Conservation (phyloP, 1,140 invertebrate species). For the Plodia interpunctella region DNA sequence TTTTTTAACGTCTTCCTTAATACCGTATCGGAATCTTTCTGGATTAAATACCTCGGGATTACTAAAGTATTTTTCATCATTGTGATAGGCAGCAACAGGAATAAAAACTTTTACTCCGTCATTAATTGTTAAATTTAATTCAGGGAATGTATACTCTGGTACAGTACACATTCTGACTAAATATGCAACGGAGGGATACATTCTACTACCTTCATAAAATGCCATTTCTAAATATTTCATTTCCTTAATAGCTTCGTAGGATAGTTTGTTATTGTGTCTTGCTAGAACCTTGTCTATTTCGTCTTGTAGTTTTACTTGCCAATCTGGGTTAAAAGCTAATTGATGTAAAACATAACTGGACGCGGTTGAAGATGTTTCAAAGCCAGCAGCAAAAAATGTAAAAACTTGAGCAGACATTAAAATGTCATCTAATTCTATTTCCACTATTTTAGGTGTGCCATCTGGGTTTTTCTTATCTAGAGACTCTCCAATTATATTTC, state of each 20-base stretch:
- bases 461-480: conserved; percentile 27
- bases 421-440: conserved; percentile 27
- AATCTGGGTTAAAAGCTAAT: conserved; percentile 74
- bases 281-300: conserved; percentile 37
- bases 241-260: conserved; percentile 56
- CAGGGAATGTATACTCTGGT: conserved; percentile 8
- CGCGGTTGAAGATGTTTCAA: conserved; percentile 50
- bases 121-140: conserved; percentile 7
- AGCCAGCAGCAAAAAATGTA: conserved; percentile 47
- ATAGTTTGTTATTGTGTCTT: conserved; percentile 54
- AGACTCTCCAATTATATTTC: conserved; percentile 31
- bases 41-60: conserved; percentile 44
- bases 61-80: conserved; percentile 19
- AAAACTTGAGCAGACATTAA: conserved; percentile 33
- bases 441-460: conserved; percentile 21
- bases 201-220: conserved; percentile 28
- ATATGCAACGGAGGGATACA: conserved; percentile 6
- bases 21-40: conserved; percentile 33
- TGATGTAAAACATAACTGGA: conserved; percentile 66
- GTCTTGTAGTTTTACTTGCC: conserved; percentile 59
- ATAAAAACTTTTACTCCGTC: background rate
- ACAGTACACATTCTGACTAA: background rate
- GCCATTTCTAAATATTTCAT: conserved; percentile 51
- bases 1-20: conserved; percentile 34
- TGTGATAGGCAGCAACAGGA: background rate